A percentile compares a stretch with the other conserved stretches of the same genome.
These are phyloP conservation scores for Vidua chalybeata DNA, from an alignment of 2,113 vertebrate species.

Conservation along the genomic window DNA sequence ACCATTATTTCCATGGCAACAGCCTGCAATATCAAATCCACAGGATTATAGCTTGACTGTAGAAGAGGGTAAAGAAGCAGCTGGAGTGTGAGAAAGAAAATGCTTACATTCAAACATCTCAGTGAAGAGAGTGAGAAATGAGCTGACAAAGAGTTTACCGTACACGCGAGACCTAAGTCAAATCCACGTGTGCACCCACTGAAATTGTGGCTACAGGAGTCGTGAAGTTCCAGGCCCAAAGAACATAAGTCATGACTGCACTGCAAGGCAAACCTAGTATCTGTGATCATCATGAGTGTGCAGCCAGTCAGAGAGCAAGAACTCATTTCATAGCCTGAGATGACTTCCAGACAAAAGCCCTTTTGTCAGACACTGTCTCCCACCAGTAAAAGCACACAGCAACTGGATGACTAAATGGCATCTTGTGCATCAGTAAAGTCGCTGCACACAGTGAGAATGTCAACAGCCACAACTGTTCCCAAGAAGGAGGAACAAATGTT, in stretches of 20 bases:
- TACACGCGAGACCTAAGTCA: background rate
- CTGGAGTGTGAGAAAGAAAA: slow-evolving; percentile 50
- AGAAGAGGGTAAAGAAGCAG: slow-evolving; percentile 51
- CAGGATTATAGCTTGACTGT: slow-evolving; percentile 58
- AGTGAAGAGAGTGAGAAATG: slow-evolving; percentile 8
- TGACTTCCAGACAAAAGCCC: background rate
- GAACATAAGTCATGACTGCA: background rate
- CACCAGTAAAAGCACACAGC: background rate
- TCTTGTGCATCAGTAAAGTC: background rate
- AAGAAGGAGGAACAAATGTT: background rate
- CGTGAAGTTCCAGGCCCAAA: background rate
- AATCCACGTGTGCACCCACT: background rate
- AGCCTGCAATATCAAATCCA: slow-evolving; percentile 56
- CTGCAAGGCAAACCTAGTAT: background rate
- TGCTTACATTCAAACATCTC: slow-evolving; percentile 34
- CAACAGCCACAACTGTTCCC: background rate
- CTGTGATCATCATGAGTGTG: background rate
- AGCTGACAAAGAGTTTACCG: background rate
- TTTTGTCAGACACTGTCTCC: background rate
- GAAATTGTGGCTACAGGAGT: background rate
- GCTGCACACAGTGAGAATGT: background rate
- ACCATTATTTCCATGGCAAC: slow-evolving; percentile 73
- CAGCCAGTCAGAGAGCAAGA: background rate
- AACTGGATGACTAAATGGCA: background rate
- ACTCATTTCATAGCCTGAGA: background rate